Evolutionary conservation across 1,140 invertebrate species (phyloP), one percentile per base, ranked within the genome.

Genomic region (Trypoxylus dichotomus): DNA sequence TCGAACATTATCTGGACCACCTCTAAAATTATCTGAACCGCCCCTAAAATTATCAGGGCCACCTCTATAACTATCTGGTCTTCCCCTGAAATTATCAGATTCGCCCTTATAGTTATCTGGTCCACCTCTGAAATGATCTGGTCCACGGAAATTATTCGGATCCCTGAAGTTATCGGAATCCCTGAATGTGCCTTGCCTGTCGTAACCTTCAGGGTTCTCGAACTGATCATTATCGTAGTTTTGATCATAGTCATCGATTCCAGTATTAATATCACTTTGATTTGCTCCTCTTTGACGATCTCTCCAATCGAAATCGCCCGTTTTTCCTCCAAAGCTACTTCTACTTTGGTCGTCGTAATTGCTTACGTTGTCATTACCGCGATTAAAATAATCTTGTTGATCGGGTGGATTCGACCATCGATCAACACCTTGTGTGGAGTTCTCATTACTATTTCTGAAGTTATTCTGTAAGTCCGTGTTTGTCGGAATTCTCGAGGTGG

Each of bases 331-430:
- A 73, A 84, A 84, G 77, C 83, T 84, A 76, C 82, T 84, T 76
- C 81, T 74, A 32, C 83, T 84, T 77, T 84, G 82, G 77, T 84
- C 83, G 47, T 84, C 83, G 41, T 29, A 63, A 15, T 47, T 78
- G 43, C 54, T 78, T 8, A 68, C 37, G 27, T 71, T 21, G 41
- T 78, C 78, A 42, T 78, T 60, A 19, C 8, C 19, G 10, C 43
- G 32, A 76, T 27, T 68, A 6, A 42, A n/a, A 24, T 37, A 54
- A 3, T 75, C 32, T 27, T 75, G 41, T 75, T 54, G 25, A 1
- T 27, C 25, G 8, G 19, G 2, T 19, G 47, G 41, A 27, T 75
- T 75, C 10, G 43, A 75, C 74, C 41, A 41, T 15, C 72, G 72
- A 21, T 74, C 72, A 3, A 2, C 47, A n/a, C 15, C n/a, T 54